Evolutionary conservation across 2,113 vertebrate genomes (phyloP), one percentile per base, ranked within the genome.

Genomic region (human): DNA sequence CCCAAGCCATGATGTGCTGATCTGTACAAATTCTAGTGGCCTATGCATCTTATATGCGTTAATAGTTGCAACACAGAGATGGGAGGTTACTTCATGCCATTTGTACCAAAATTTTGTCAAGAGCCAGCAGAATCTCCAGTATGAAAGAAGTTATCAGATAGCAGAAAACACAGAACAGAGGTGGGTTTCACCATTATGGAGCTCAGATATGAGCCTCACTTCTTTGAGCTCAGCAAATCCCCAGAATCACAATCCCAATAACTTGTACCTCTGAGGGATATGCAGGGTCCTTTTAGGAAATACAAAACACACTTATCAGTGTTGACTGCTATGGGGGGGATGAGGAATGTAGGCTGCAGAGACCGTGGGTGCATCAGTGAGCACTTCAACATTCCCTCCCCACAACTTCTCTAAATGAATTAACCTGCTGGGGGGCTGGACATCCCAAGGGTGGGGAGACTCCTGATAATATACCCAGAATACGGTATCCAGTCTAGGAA

Each of bases 321-420:
- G 12, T 35, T 55, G 64, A 89, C 8, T 66, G 43, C 2, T 30
- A 11, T n/a, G 22, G 18, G 30, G 30, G 30, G 45, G 17, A 18
- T 17, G 75, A 8, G 12, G n/a, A 6, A 30, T 8, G 2, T 8
- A 13, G 11, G 32, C 30, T 35, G 23, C 3, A 66, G 35, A 70
- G 23, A 81, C 0, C 9, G 27, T 25, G 22, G 32, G 8, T 43
- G 38, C 14, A 13, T 48, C 16, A 27, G 18, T 23, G 35, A 75
- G 13, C 3, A 45, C 0, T 0, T 45, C 45, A 86, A 6, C 40
- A 64, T 45, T 64, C 35, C 27, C 59, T 35, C 6, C 8, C 6
- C 2, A 40, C 1, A 75, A 1, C 13, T 55, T 76, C 50, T 90
- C 66, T 81, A 64, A 45, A 83, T 17, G 17, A 52, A 78, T 11